Percentiles rank a stretch among this genome's conserved stretches.
phyloP scores from a whole-genome alignment of 92 coral and sea anemone species.

The Porites lobata region DNA sequence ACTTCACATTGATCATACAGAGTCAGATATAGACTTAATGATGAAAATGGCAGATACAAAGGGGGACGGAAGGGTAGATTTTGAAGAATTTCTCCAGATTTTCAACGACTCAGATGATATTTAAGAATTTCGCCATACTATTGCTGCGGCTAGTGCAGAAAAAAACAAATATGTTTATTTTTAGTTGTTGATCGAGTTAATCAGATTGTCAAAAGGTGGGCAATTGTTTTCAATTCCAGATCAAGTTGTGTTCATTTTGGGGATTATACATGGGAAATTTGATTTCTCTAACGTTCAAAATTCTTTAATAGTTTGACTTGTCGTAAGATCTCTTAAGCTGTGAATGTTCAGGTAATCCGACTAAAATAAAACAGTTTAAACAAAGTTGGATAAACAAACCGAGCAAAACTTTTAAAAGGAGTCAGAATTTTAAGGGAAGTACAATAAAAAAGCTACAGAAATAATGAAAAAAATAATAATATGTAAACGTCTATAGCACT shows the following conservation, averaged over 20 bases:
- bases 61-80: conserved; percentile 86
- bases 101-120: conserved; percentile 50
- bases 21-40: conserved; percentile 78
- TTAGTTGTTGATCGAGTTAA: not conserved
- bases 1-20: no score
- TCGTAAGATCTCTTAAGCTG: not conserved
- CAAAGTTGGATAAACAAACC: not conserved
- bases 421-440: not conserved
- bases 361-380: not conserved
- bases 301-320: not conserved
- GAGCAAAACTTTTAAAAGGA: not conserved
- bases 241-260: not conserved
- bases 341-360: not conserved
- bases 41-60: conserved; percentile 85
- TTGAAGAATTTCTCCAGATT: conserved; percentile 84
- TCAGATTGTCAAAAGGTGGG: not conserved
- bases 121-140: not conserved
- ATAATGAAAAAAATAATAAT: no score
- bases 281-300: not conserved
- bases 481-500: no score
- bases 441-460: no score
- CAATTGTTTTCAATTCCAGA: not conserved
- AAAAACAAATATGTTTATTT: not conserved
- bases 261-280: not conserved
- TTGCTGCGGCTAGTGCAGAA: not conserved